These are phyloP conservation scores for Parasteatoda tepidariorum DNA, from an alignment of 1,140 invertebrate genomes.

Conservation along the genomic window DNA sequence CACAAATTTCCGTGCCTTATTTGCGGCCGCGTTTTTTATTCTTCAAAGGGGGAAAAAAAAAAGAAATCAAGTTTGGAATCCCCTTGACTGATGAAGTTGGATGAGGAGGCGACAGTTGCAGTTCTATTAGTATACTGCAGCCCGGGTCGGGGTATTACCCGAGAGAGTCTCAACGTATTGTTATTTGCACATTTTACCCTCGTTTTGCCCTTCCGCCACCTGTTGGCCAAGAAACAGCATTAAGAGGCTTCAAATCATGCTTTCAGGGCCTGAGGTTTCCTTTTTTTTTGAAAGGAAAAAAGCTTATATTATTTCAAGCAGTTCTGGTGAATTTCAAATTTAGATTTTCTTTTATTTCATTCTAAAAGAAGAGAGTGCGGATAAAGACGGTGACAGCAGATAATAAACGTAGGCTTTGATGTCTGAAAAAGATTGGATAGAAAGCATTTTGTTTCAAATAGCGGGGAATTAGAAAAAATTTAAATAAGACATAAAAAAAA, in stretches of 20 bases:
- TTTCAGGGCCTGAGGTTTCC: constrained; percentile 25
- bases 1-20: background rate
- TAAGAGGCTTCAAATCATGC: constrained; percentile 38
- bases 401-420: too few relatives aligned
- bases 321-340: constrained; percentile 36
- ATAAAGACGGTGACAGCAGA: background rate
- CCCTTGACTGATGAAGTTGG: constrained; percentile 49
- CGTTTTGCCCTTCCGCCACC: background rate
- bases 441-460: too few relatives aligned
- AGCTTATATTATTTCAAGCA: constrained; percentile 51
- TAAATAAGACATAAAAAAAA: too few relatives aligned
- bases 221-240: constrained; percentile 46
- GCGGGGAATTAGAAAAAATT: too few relatives aligned
- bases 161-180: constrained; percentile 12
- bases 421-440: too few relatives aligned
- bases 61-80: constrained; percentile 25
- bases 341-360: background rate
- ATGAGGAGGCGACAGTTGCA: constrained; percentile 40
- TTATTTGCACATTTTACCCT: constrained; percentile 56
- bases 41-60: too few relatives aligned
- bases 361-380: background rate
- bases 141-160: constrained; percentile 24
- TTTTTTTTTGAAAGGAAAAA: background rate
- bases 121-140: constrained; percentile 53
- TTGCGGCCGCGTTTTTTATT: too few relatives aligned